A percentile compares a stretch with the other conserved stretches of the same genome.
These are phyloP conservation scores for Pelosia muscerda DNA, from an alignment of 2,888 invertebrate species.

Conservation along the genomic window DNA sequence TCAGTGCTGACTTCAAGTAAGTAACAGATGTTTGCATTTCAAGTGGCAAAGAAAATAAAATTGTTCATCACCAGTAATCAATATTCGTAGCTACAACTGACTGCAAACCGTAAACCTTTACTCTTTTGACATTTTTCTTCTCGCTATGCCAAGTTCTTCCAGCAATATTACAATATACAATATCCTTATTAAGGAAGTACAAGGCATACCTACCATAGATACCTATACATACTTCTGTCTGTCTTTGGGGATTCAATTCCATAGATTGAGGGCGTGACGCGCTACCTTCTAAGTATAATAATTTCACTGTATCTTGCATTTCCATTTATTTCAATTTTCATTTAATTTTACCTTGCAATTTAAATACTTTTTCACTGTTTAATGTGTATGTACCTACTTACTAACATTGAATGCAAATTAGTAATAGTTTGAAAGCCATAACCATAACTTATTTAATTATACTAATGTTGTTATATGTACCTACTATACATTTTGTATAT, in stretches of 20 bases:
- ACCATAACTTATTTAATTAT: constrained; percentile 20
- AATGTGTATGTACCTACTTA: background rate
- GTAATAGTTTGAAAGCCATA: background rate
- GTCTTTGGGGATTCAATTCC: background rate
- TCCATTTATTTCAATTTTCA: too few species aligned
- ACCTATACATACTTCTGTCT: background rate
- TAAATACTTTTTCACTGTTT: background rate
- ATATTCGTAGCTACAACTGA: background rate
- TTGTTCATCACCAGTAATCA: background rate
- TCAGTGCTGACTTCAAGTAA: background rate
- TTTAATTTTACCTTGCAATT: background rate
- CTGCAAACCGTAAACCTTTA: too few species aligned
- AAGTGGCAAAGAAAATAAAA: background rate
- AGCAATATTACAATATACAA: constrained; percentile 11
- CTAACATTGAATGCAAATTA: too few species aligned
- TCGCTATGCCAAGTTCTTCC: background rate
- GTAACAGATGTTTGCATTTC: background rate
- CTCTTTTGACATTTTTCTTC: background rate
- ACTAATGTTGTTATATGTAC: constrained; percentile 24
- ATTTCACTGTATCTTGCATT: background rate
- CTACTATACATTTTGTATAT: constrained; percentile 16
- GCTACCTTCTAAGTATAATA: background rate
- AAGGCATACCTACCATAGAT: background rate
- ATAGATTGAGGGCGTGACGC: background rate
- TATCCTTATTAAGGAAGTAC: constrained; percentile 9